Conservation (phyloP, 2,797 vertebrate species). For the Pygocentrus nattereri region DNA sequence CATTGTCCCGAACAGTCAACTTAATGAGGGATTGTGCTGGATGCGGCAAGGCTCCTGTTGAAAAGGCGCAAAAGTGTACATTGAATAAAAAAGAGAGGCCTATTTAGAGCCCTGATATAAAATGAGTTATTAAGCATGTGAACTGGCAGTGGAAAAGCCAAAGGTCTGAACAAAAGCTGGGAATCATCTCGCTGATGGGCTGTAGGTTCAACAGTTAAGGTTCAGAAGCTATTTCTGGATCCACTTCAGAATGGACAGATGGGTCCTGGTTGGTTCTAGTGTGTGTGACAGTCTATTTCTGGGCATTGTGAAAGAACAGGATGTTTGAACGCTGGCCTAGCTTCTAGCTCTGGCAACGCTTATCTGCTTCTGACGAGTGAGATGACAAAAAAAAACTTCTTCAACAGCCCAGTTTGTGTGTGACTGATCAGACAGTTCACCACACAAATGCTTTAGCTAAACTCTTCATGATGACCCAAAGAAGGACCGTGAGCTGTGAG, state of each 20-base stretch:
- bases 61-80: slow-evolving; percentile 54
- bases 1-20: slow-evolving; percentile 69
- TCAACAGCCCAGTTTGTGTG: too few relatives aligned
- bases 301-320: background rate
- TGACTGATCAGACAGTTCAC: too few relatives aligned
- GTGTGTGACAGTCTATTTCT: background rate
- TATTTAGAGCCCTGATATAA: slow-evolving; percentile 4
- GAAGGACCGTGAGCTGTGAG: too few relatives aligned
- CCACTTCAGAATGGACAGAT: background rate
- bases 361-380: background rate
- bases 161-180: too few relatives aligned
- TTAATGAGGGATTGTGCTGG: slow-evolving; percentile 70
- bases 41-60: slow-evolving; percentile 55
- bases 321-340: background rate
- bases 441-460: too few relatives aligned
- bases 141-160: slow-evolving; percentile 8
- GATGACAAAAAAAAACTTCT: background rate
- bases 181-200: slow-evolving; percentile 17
- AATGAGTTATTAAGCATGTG: slow-evolving; percentile 1
- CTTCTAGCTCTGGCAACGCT: background rate
- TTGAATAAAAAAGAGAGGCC: slow-evolving; percentile 33
- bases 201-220: background rate
- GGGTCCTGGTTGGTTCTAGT: background rate
- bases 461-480: too few relatives aligned
- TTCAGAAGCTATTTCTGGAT: slow-evolving; percentile 9